Base-by-base conservation (phyloP, 2,113 vertebrate genomes). In the Zingel zingel region DNA sequence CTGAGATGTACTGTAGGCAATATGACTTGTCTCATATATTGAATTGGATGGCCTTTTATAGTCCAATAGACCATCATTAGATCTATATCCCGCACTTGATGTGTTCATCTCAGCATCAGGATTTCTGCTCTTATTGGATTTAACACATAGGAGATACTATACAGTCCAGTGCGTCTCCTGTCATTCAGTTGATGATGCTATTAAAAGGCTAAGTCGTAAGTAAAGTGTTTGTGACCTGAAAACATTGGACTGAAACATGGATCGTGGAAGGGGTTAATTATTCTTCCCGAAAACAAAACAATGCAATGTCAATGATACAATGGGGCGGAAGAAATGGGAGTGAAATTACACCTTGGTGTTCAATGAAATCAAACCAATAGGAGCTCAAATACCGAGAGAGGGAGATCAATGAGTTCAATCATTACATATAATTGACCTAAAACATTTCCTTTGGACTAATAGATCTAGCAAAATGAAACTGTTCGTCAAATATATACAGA, bases 311-410 rank as follows among this genome's bases (percentile, higher is more conserved):
- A 73, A 33, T 67, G 53, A 39, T 14, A 59, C 76, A 69, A 43
- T 62, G 74, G 36, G 8, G 66, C 11, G 12, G 78, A 85, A 75
- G 76, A 79, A 89, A 89, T 5, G 36, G 79, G 69, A 27, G 63
- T 19, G 48, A 77, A 66, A 85, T 81, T 78, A 73, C 81, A 80
- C 61, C 67, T 62, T 16, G 27, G 57, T 15, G 68, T 85, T 72
- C 76, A 63, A 70, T 80, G 51, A 77, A 79, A 87, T 69, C 27
- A 10, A 86, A 91, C 83, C 82, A 84, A 89, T 87, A 78, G 64
- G 9, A 43, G 53, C 77, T 59, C 43, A 81, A 50, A 79, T 50
- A n/a, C 39, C 19, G 71, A 90, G 36, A 43, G 36, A 54, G 73
- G 6, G 21, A 71, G 36, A 86, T 70, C 45, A 57, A 13, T 27